phyloP scores from a whole-genome alignment of 1,140 invertebrate genomes.

The Cepaea nemoralis region DNA sequence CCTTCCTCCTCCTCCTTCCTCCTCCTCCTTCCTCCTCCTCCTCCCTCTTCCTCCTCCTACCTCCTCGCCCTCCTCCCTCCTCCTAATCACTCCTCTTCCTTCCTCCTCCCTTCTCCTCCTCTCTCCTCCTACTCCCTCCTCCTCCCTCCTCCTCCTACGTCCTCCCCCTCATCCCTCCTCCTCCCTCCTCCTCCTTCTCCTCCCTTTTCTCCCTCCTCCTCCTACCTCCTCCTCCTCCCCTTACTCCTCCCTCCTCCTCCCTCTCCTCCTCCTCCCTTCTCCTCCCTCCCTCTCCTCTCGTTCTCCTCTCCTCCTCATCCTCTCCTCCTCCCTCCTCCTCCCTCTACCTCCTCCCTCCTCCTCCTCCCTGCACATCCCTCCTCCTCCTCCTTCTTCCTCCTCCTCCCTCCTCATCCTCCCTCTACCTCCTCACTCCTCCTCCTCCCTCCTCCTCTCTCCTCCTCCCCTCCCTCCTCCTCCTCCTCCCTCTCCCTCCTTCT shows the following conservation, averaged over 20 bases:
- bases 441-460: no score
- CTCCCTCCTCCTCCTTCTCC: background rate
- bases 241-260: no score
- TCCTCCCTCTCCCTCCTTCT: no score
- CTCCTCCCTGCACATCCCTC: background rate
- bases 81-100: background rate
- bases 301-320: background rate
- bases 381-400: no score
- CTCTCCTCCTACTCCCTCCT: no score
- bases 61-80: background rate
- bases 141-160: background rate
- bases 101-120: no score
- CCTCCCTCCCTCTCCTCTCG: no score
- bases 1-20: background rate
- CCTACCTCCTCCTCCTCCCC: no score
- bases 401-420: no score
- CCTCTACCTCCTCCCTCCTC: background rate
- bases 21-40: background rate
- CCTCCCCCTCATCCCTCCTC: background rate
- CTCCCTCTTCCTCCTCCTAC: background rate
- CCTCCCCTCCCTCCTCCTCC: no score
- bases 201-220: background rate
- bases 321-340: background rate
- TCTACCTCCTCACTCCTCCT: no score
- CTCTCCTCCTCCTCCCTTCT: no score